Conservation (phyloP, 1,140 invertebrate species). For the Formica selysi region DNA sequence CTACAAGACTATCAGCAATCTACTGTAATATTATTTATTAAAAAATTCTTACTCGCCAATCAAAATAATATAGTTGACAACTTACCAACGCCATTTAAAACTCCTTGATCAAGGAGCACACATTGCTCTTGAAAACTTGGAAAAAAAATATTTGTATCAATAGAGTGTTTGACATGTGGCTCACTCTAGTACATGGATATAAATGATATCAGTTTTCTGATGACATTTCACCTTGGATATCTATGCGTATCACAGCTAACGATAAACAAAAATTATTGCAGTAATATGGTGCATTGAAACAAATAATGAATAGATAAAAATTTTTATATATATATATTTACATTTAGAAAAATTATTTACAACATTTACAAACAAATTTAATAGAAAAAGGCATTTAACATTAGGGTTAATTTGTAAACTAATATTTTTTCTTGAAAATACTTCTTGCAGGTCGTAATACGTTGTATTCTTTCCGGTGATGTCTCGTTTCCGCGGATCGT, state of each 20-base stretch:
- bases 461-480: conserved; percentile 91
- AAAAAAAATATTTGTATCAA: conserved; percentile 76
- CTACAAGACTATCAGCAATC: background rate
- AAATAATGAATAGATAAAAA: background rate
- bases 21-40: background rate
- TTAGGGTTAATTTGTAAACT: background rate
- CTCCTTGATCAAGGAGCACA: conserved; percentile 53
- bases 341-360: background rate
- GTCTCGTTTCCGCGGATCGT: conserved; percentile 81
- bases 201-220: conserved; percentile 76
- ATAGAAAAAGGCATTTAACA: background rate
- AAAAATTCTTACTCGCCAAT: background rate
- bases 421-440: conserved; percentile 78
- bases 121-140: conserved; percentile 70
- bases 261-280: conserved; percentile 67
- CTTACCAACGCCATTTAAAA: conserved; percentile 78
- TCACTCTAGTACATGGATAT: conserved; percentile 74
- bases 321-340: background rate
- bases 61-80: conserved; percentile 53
- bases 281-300: background rate
- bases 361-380: background rate
- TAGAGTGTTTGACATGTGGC: conserved; percentile 55
- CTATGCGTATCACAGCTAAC: conserved; percentile 40
- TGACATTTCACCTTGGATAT: conserved; percentile 84
- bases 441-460: conserved; percentile 90